phyloP scores from a whole-genome alignment of 2,797 vertebrate species.

The Tachyglossus aculeatus region DNA sequence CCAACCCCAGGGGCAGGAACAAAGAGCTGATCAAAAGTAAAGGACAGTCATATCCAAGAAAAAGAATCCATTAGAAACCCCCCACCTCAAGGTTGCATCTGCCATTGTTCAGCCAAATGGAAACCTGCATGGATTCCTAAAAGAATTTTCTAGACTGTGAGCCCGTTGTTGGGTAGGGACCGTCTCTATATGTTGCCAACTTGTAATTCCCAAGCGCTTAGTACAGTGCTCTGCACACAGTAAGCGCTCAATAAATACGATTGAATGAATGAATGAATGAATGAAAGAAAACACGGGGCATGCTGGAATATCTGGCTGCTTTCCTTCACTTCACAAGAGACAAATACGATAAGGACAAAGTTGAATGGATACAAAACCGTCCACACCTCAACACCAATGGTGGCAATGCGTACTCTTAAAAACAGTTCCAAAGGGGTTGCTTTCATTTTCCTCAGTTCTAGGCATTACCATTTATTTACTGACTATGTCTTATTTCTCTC shows the following conservation, averaged over 20 bases:
- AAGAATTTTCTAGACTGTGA: no score
- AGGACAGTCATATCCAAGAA: not conserved
- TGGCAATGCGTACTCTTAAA: not conserved
- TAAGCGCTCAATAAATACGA: no score
- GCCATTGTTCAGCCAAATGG: not conserved
- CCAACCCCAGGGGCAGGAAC: not conserved
- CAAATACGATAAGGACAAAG: not conserved
- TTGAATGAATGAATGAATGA: no score
- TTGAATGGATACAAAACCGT: not conserved
- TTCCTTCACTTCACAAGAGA: not conserved
- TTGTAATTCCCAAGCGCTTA: no score
- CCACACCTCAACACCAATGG: not conserved
- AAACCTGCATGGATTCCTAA: not conserved
- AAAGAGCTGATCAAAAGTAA: no score
- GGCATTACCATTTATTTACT: not conserved
- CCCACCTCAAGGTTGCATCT: not conserved
- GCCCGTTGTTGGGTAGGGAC: no score
- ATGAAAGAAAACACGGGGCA: not conserved
- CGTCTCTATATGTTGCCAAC: no score
- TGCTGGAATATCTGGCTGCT: not conserved
- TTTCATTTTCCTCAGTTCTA: not conserved
- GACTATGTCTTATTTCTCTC: not conserved
- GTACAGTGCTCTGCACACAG: no score
- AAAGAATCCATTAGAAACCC: constrained; percentile 1
- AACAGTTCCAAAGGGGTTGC: not conserved